Base-by-base conservation (phyloP, 1,140 invertebrate species). In the Drosophila watanabei region DNA sequence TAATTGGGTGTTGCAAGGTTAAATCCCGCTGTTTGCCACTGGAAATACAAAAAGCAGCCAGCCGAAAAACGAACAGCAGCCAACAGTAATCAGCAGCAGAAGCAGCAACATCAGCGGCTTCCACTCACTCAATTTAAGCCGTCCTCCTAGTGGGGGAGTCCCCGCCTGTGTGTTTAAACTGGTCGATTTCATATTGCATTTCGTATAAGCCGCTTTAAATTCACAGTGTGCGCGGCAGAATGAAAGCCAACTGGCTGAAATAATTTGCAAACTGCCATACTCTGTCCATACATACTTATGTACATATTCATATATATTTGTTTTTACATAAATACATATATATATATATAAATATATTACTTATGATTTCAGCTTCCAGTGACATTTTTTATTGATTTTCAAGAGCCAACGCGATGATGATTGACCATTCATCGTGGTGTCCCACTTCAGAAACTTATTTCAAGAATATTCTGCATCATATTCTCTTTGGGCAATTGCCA, bases 401-500 rank as follows among this genome's bases (percentile, higher is more conserved):
- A 72, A 71, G 63, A 65, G 30, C 68, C 20, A 49, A 33, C 54
- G 35, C 24, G 11, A 33, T 18, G 49, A 56, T 56, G 30, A 72
- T 58, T 35, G 35, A 56, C 54, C 54, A 56, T 56, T 39, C 68
- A 72, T 52, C 56, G 69, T 43, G 14, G 33, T 73, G 70, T 72
- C 68, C 70, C 35, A 73, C 68, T 73, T 73, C 57, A 73, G 28
- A 45, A 73, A 52, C 54, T 39, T 73, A 73, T 52, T 73, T 73
- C 69, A 73, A 73, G 70, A 61, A 20, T 72, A 71, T 61, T 73
- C 70, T 60, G 70, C 70, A 70, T 73, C 70, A 73, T 60, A 60
- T 72, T 60, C 52, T 60, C 63, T 56, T 30, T 61, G 56, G 54
- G 54, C 70, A 73, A 73, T 69, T 71, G 68, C 48, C 63, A 69